phyloP scores from a whole-genome alignment of 1,140 invertebrate genomes.

The Pentalonia nigronervosa region DNA sequence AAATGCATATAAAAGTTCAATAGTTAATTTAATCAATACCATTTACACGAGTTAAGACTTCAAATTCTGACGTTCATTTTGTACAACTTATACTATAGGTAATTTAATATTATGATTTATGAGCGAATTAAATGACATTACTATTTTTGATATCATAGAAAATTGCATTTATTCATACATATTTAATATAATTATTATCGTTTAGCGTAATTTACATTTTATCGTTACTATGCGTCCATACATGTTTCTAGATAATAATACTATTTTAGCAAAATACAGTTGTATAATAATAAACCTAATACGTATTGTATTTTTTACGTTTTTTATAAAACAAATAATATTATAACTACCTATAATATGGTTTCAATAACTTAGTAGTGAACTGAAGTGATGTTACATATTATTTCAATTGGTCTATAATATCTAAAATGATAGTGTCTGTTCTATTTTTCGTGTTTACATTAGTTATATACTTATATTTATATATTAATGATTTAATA shows the following conservation, averaged over 20 bases:
- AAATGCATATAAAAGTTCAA: background rate
- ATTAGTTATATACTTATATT: too few species aligned
- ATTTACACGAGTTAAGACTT: background rate
- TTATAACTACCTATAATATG: background rate
- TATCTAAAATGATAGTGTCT: too few species aligned
- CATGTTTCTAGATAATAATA: background rate
- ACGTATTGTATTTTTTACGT: background rate
- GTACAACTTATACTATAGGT: background rate
- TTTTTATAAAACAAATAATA: background rate
- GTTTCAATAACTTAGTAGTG: background rate
- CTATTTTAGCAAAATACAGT: background rate
- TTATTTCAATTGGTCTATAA: too few species aligned
- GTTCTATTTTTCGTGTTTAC: too few species aligned
- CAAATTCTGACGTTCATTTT: background rate
- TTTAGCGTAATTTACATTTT: background rate
- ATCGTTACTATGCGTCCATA: background rate
- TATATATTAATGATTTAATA: too few species aligned
- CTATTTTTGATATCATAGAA: background rate
- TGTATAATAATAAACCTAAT: background rate
- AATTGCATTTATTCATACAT: background rate
- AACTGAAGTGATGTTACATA: too few species aligned
- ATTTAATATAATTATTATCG: background rate
- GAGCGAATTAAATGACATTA: background rate
- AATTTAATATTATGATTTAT: background rate
- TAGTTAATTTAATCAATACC: background rate